Percentiles rank a stretch among this genome's conserved stretches.
These are phyloP conservation scores for Pelosia muscerda DNA, from an alignment of 2,888 invertebrate species.

Conservation along the genomic window DNA sequence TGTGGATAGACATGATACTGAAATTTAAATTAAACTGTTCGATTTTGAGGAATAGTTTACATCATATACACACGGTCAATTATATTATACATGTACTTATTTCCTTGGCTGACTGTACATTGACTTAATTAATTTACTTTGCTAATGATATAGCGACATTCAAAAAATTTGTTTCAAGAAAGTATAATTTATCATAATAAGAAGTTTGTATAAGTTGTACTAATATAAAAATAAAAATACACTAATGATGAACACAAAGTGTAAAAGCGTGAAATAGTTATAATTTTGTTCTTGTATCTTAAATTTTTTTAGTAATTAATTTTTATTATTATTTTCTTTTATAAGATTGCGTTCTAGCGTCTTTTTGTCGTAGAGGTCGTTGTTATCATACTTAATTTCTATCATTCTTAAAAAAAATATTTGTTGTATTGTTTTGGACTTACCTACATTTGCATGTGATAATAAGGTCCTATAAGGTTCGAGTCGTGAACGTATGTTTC, in stretches of 20 bases:
- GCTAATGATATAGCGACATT: neutral
- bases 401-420: too few species aligned
- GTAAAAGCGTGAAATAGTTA: neutral
- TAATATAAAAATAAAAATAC: neutral
- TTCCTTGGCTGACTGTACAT: too few species aligned
- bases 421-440: neutral
- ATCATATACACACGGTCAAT: neutral
- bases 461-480: neutral
- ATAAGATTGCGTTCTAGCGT: neutral
- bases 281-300: neutral
- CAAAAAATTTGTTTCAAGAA: neutral
- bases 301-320: neutral
- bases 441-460: neutral
- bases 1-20: neutral
- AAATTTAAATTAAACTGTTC: too few species aligned
- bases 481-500: neutral
- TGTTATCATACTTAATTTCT: neutral
- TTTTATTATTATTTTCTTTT: neutral
- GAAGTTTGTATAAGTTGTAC: neutral
- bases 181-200: neutral
- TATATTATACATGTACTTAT: too few species aligned
- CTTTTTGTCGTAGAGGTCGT: neutral
- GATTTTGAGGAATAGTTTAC: neutral
- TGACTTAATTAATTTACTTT: constrained; percentile 1
- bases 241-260: neutral